phyloP scores from a whole-genome alignment of 2,113 vertebrate species.

The Rhabdomys dilectus region DNA sequence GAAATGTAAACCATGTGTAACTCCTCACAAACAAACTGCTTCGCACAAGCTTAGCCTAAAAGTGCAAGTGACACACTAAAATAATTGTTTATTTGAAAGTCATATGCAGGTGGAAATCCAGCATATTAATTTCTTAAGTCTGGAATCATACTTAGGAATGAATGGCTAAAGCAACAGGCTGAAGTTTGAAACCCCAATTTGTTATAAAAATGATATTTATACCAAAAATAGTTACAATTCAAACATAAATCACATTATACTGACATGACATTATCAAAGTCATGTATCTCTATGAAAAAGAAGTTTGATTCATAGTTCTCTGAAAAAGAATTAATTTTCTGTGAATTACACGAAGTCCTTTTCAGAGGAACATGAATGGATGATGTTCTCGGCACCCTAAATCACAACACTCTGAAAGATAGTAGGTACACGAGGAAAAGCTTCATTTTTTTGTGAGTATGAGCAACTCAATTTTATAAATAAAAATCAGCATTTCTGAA shows the following conservation, averaged over 20 bases:
- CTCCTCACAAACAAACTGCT: neutral
- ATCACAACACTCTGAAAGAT: neutral
- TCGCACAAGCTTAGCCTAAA: neutral
- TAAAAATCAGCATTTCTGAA: neutral
- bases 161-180: neutral
- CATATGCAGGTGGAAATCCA: neutral
- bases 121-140: neutral
- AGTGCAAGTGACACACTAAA: neutral
- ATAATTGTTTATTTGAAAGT: slow-evolving; percentile 21
- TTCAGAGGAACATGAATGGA: neutral
- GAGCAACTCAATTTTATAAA: neutral
- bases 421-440: neutral
- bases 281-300: slow-evolving; percentile 11
- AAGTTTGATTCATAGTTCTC: neutral
- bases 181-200: neutral
- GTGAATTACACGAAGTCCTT: neutral
- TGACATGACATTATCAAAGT: neutral
- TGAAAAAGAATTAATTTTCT: neutral
- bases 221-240: neutral
- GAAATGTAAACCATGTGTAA: neutral
- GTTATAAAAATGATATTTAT: neutral
- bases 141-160: neutral
- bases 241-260: neutral
- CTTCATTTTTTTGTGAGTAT: neutral
- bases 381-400: neutral